Evolutionary conservation across 2,113 vertebrate species (phyloP).

Genomic region (Fulica atra): DNA sequence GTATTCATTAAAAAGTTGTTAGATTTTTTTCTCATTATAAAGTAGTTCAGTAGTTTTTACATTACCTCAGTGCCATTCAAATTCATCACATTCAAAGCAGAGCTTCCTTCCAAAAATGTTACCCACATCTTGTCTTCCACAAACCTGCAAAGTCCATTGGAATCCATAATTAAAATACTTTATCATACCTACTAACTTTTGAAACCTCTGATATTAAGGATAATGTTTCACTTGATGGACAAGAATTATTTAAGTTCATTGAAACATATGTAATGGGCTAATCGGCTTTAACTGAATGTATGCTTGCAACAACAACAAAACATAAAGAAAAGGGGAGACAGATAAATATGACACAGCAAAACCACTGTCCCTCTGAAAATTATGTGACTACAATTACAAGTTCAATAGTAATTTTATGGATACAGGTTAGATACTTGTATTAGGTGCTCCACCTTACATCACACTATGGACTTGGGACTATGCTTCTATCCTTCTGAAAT

Average conservation of each 20-base stretch:
- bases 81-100: constrained; percentile 87
- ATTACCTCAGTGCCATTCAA: constrained; percentile 90
- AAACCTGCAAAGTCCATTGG: constrained; percentile 80
- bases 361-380: neutral
- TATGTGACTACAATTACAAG: neutral
- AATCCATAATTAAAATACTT: neutral
- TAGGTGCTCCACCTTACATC: neutral
- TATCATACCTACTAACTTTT: neutral
- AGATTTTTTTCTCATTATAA: neutral
- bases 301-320: neutral
- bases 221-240: neutral
- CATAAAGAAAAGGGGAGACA: neutral
- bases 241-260: neutral
- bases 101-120: constrained; percentile 95
- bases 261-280: neutral
- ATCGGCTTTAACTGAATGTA: neutral
- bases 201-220: neutral
- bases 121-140: constrained; percentile 99
- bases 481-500: neutral
- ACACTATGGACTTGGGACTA: neutral
- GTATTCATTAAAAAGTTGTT: neutral
- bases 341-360: neutral
- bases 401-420: neutral
- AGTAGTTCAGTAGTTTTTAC: neutral
- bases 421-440: neutral